These are phyloP conservation scores for Cheilosia grossa DNA, from an alignment of 2,888 invertebrate genomes.

Conservation along the genomic window DNA sequence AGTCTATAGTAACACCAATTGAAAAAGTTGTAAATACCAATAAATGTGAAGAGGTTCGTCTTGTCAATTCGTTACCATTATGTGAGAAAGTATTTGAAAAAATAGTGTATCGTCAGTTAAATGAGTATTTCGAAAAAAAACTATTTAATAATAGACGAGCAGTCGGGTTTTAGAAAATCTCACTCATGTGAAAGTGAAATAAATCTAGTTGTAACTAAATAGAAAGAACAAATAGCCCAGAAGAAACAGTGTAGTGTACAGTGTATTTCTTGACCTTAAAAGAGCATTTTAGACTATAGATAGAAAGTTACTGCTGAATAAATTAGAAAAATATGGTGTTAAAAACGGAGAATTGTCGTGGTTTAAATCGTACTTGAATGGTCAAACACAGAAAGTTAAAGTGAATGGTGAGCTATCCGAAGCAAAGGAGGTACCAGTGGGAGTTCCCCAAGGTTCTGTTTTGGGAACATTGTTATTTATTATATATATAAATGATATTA, in stretches of 20 bases:
- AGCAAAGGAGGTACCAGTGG: too few species aligned
- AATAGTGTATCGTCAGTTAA: not conserved
- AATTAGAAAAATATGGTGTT: too few species aligned
- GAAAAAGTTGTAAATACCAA: too few species aligned
- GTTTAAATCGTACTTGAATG: too few species aligned
- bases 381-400: too few species aligned
- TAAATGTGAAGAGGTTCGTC: too few species aligned
- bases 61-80: too few species aligned
- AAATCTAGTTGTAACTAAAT: not conserved
- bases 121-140: not conserved
- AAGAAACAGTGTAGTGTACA: not conserved
- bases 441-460: too few species aligned
- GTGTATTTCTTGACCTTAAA: not conserved
- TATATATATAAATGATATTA: too few species aligned
- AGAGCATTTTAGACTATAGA: not conserved
- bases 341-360: not conserved
- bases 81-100: too few species aligned
- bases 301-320: not conserved
- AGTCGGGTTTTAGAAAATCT: not conserved
- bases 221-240: not conserved
- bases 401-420: too few species aligned
- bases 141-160: not conserved
- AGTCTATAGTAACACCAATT: not conserved
- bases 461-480: too few species aligned
- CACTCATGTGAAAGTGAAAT: conserved; percentile 6